Conservation (phyloP, 53 echinoderm and acorn worm species). For the Echinarachnius parma region DNA sequence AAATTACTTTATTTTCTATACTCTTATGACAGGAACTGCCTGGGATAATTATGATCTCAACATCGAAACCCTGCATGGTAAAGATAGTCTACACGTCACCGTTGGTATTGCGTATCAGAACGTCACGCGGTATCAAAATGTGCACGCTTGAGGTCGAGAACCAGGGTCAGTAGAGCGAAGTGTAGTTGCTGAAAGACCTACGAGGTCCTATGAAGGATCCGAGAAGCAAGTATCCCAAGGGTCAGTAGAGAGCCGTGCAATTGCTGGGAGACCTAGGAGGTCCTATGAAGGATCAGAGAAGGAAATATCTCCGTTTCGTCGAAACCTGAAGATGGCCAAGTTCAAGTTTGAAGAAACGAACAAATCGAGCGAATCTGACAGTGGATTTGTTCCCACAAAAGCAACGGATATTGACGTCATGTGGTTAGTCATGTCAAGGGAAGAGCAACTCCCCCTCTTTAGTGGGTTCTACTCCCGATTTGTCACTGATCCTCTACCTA, state of each 20-base stretch:
- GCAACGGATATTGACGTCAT: slow-evolving; percentile 8
- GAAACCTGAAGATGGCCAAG: slow-evolving; percentile 54
- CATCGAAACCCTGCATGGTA: slow-evolving; percentile 50
- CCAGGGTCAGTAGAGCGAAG: background rate
- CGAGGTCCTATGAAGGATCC: too few species aligned
- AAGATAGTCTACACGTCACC: slow-evolving; percentile 42
- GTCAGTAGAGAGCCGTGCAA: slow-evolving; percentile 1
- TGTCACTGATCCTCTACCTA: slow-evolving; percentile 4
- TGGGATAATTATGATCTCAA: slow-evolving; percentile 58
- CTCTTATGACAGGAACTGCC: slow-evolving; percentile 52
- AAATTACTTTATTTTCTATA: too few species aligned
- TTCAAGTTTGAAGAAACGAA: too few species aligned
- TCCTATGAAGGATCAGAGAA: too few species aligned
- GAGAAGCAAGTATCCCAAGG: too few species aligned
- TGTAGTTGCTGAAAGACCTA: slow-evolving; percentile 30
- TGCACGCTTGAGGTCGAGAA: slow-evolving; percentile 5
- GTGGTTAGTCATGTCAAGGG: slow-evolving; percentile 41
- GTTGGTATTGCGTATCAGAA: slow-evolving; percentile 53
- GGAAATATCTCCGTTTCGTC: slow-evolving; percentile 35
- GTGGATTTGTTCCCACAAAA: too few species aligned
- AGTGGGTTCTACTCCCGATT: slow-evolving; percentile 46
- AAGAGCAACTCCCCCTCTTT: slow-evolving; percentile 51
- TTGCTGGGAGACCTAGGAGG: slow-evolving; percentile 33
- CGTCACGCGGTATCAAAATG: background rate
- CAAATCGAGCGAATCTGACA: too few species aligned